phyloP scores from a whole-genome alignment of 64 coral and sea anemone genomes.

The Pachyseris speciosa region DNA sequence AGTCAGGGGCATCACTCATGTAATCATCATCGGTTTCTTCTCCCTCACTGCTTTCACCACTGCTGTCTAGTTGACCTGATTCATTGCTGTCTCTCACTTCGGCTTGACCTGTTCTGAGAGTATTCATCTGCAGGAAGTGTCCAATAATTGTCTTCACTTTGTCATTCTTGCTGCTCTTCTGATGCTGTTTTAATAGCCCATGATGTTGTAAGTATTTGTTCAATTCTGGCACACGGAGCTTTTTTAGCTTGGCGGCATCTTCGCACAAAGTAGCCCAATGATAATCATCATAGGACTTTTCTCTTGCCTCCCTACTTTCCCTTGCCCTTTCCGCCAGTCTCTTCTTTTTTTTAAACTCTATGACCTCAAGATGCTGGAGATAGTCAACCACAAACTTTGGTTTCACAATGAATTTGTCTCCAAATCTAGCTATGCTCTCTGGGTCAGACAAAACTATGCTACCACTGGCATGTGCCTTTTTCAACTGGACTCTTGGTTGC shows the following conservation, averaged over 20 bases:
- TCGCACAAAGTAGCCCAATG: conserved; percentile 49
- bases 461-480: not conserved
- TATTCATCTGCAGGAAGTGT: conserved; percentile 50
- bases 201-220: no score
- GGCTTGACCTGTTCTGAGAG: no score
- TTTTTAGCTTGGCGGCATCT: conserved; percentile 56
- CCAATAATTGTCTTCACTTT: conserved; percentile 37
- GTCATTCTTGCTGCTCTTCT: conserved; percentile 56
- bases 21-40: no score
- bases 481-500: not conserved
- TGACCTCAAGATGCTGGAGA: conserved; percentile 30
- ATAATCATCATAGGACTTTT: conserved; percentile 58
- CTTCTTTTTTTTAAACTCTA: conserved; percentile 39
- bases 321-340: conserved; percentile 44
- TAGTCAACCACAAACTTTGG: conserved; percentile 31
- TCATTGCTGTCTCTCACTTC: no score
- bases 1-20: no score
- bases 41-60: no score
- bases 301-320: conserved; percentile 38
- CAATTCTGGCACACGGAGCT: no score
- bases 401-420: not conserved
- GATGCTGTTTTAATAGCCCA: conserved; percentile 22
- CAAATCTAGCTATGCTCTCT: not conserved
- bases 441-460: not conserved
- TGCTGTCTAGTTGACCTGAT: no score